These are phyloP conservation scores for Drosophila borborema DNA, from an alignment of 2,888 invertebrate genomes.

Conservation along the genomic window DNA sequence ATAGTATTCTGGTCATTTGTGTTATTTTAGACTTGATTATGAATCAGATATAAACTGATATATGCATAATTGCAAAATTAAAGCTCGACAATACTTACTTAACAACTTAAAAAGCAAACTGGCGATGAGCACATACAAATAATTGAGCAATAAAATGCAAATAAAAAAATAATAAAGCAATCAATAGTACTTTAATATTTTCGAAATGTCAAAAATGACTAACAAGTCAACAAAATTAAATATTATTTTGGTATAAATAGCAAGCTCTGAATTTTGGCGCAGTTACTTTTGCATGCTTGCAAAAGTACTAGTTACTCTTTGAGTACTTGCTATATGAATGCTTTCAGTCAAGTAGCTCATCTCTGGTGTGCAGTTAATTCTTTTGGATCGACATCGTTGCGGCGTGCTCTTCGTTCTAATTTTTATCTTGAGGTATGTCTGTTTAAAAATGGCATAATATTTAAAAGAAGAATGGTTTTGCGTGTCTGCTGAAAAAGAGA, in stretches of 20 bases:
- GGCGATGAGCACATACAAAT: not conserved
- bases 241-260: not conserved
- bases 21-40: not conserved
- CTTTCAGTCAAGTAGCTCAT: constrained; percentile 3
- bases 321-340: not conserved
- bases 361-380: constrained; percentile 16
- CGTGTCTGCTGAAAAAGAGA: not conserved
- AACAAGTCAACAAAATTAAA: not conserved
- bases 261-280: not conserved
- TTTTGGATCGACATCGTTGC: constrained; percentile 40
- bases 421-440: constrained; percentile 42
- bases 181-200: not conserved
- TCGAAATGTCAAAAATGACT: not conserved
- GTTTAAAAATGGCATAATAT: not conserved
- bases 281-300: not conserved
- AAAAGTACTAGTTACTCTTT: not conserved
- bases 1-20: not conserved
- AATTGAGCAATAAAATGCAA: not conserved
- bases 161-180: not conserved
- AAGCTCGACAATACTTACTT: not conserved
- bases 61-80: not conserved
- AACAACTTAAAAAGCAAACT: too few relatives aligned
- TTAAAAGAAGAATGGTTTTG: not conserved
- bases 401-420: constrained; percentile 49
- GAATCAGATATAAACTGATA: not conserved